Base-by-base conservation (phyloP, 2,113 vertebrate species). In the Carettochelys insculpta region DNA sequence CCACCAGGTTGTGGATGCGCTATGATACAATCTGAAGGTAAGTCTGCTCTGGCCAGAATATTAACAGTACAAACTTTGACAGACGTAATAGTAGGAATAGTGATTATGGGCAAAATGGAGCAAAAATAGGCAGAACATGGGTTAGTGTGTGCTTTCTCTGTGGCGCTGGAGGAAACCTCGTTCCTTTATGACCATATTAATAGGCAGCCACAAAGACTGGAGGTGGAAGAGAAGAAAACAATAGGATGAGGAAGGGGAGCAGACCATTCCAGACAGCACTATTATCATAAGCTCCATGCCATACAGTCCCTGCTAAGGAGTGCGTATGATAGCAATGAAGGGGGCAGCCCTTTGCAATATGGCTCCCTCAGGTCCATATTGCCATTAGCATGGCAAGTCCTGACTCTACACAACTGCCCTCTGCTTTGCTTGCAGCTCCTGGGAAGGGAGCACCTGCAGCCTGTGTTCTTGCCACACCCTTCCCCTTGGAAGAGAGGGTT, bases 211-310 rank as follows among this genome's bases (percentile, higher is more conserved):
- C 58, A 61, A 61, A 7, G 31, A 61, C 34, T 31, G 17, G 58
- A 61, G 31, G 58, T 65, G 73, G 81, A 41, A 43, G 88, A 17
- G 75, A 82, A 78, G 56, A 1, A 52, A 0, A 1, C n/a, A n/a
- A 38, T 80, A 77, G 3, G 0, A 1, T 90, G n/a, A n/a, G 79
- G 50, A 2, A 73, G 1, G 0, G 0, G 12, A 76, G 48, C 4
- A 65, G 16, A 2, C 17, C 38, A 77, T n/a, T 9, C 3, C 0
- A 43, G 58, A 56, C 2, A 7, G 24, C 17, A 48, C 25, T 41
- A 77, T 22, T 24, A 45, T 27, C 22, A 38, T 0, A 0, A 14
- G 14, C 6, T 0, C 0, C n/a, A 0, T 1, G 17, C 71, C n/a
- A 77, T 34, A 1, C 56, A 83, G 65, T 3, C 6, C 3, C 5